These are phyloP conservation scores for Eubucco bourcierii DNA, from an alignment of 2,113 vertebrate genomes.

Conservation along the genomic window DNA sequence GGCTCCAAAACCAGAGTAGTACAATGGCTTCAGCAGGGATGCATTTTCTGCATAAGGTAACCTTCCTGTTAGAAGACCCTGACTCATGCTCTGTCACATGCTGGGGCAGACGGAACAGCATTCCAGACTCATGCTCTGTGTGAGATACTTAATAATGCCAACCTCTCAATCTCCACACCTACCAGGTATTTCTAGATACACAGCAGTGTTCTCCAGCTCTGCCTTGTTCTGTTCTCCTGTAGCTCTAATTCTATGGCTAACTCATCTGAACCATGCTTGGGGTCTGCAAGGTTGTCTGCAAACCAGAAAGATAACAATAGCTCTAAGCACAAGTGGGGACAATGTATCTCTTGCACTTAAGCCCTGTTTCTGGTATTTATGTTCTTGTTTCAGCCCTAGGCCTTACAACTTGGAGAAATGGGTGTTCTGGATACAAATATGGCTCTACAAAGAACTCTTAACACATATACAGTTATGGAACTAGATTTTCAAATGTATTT, in stretches of 20 bases:
- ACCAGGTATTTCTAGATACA: not conserved
- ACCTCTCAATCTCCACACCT: not conserved
- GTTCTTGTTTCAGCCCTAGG: not conserved
- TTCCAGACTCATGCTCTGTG: not conserved
- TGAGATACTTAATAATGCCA: not conserved
- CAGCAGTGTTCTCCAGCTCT: not conserved
- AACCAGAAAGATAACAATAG: not conserved
- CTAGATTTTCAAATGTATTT: not conserved
- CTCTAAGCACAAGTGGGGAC: not conserved
- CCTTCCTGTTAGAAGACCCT: accelerated
- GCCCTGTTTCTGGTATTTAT: not conserved
- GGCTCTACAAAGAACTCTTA: not conserved
- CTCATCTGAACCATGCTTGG: not conserved
- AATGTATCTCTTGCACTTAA: not conserved
- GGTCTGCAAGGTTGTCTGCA: not conserved
- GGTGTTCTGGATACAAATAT: not conserved
- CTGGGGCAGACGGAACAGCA: not conserved
- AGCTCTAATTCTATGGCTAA: not conserved
- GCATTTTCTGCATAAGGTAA: accelerated
- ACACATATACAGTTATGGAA: not conserved
- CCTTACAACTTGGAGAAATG: not conserved
- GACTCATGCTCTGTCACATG: not conserved
- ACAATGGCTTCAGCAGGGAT: accelerated
- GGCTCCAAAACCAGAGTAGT: not conserved
- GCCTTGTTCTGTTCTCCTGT: not conserved